A percentile compares a stretch with the other conserved stretches of the same genome.
phyloP scores from a whole-genome alignment of 2,888 invertebrate species.

The Nemapogon koenigi region DNA sequence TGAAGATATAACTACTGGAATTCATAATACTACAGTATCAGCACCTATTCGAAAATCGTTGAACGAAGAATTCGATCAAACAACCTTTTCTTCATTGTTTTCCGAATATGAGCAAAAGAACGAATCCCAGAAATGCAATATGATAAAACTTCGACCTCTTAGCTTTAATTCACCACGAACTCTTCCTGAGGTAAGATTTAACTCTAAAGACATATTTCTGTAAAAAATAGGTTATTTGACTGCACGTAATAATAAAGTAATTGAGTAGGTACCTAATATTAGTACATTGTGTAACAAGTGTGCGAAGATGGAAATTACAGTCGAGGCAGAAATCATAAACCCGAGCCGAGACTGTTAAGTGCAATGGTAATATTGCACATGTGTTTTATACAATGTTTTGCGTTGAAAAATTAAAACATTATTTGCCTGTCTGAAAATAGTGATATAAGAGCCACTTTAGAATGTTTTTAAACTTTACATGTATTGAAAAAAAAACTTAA shows the following conservation, averaged over 20 bases:
- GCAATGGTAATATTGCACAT: too few species aligned
- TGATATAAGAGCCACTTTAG: background rate
- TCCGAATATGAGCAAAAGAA: constrained; percentile 15
- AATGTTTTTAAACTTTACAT: background rate
- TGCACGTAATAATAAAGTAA: too few species aligned
- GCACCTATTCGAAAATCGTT: background rate
- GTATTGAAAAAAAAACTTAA: constrained; percentile 2
- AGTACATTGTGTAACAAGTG: too few species aligned
- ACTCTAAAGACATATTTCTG: constrained; percentile 8
- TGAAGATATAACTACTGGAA: too few species aligned
- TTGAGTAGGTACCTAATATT: too few species aligned
- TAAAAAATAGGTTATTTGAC: constrained; percentile 4
- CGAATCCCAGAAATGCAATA: constrained; percentile 26
- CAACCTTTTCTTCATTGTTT: background rate
- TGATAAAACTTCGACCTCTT: constrained; percentile 32
- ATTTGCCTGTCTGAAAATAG: too few species aligned
- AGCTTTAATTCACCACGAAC: constrained; percentile 40
- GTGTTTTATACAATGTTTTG: too few species aligned
- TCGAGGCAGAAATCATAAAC: too few species aligned
- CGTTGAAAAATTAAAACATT: too few species aligned
- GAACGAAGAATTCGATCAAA: background rate
- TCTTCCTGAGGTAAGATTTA: constrained; percentile 35
- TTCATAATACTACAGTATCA: background rate
- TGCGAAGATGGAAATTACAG: too few species aligned
- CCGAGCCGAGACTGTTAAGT: too few species aligned